Evolutionary conservation across 2,888 invertebrate genomes (phyloP).

Genomic region (Meteorus cinctellus): DNA sequence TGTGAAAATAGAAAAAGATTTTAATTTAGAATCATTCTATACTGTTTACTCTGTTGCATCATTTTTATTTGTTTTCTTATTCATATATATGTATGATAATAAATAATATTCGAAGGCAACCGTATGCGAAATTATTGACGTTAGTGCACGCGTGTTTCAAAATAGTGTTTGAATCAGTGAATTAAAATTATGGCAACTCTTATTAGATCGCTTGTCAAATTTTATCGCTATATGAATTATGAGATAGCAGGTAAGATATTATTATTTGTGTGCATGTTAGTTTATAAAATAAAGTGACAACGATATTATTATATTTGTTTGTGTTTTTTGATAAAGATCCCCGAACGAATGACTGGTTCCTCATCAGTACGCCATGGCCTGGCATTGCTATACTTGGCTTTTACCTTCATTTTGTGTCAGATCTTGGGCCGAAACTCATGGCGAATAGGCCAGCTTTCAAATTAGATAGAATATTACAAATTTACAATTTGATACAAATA

Average conservation of each 20-base stretch:
- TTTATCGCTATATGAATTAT: slow-evolving; percentile 62
- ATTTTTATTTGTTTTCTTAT: slow-evolving; percentile 9
- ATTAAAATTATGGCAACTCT: slow-evolving; percentile 61
- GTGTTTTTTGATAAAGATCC: slow-evolving; percentile 74
- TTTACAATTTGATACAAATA: slow-evolving; percentile 83
- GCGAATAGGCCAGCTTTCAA: slow-evolving; percentile 79
- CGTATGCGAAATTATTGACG: not conserved
- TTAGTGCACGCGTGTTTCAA: slow-evolving; percentile 20
- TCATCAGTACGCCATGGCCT: slow-evolving; percentile 81
- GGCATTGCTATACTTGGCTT: slow-evolving; percentile 75
- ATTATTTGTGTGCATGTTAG: not conserved
- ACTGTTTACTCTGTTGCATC: too few species aligned
- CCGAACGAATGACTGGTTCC: slow-evolving; percentile 79
- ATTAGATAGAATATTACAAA: slow-evolving; percentile 78
- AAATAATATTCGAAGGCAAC: not conserved
- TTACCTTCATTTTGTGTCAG: slow-evolving; percentile 83
- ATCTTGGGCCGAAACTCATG: slow-evolving; percentile 85
- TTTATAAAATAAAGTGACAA: not conserved
- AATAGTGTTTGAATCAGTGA: slow-evolving; percentile 31
- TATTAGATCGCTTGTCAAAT: slow-evolving; percentile 56
- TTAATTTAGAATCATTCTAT: too few species aligned
- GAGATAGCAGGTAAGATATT: slow-evolving; percentile 63
- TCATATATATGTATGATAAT: not conserved
- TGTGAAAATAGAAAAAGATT: too few species aligned
- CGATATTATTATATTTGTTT: not conserved